These are phyloP conservation scores for Brassicogethes aeneus DNA, from an alignment of 2,888 invertebrate species.

Conservation along the genomic window DNA sequence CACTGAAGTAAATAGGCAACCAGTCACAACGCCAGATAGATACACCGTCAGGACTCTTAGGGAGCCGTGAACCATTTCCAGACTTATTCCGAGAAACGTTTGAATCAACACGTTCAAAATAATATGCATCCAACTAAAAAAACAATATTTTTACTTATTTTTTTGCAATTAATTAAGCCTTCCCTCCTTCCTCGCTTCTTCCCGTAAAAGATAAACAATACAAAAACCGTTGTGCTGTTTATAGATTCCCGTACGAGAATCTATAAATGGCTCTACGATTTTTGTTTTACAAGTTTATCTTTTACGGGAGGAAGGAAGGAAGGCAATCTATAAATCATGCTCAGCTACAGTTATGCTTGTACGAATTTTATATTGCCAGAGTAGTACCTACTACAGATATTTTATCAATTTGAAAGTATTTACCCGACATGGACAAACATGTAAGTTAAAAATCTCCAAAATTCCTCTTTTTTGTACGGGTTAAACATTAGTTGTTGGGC, in stretches of 20 bases:
- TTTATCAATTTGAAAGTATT: conserved; percentile 24
- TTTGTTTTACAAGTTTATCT: no score
- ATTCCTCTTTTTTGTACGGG: conserved; percentile 73
- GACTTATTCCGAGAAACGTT: conserved; percentile 80
- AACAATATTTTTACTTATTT: conserved; percentile 6
- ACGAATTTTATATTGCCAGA: neutral
- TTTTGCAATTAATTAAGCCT: neutral
- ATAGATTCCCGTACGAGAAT: no score
- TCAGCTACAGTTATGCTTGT: neutral
- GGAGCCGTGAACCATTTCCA: conserved; percentile 94
- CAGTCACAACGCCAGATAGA: conserved; percentile 72
- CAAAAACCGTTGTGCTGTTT: no score
- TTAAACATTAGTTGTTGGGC: conserved; percentile 41
- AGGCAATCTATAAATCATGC: no score
- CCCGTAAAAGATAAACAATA: no score
- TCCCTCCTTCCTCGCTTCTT: neutral
- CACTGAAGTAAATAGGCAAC: conserved; percentile 70
- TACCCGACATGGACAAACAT: conserved; percentile 93
- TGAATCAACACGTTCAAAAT: conserved; percentile 85
- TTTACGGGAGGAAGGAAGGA: no score
- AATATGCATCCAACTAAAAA: conserved; percentile 68
- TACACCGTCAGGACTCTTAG: conserved; percentile 82
- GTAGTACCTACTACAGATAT: neutral
- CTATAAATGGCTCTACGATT: no score
- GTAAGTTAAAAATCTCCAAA: conserved; percentile 89